phyloP scores from a whole-genome alignment of 2,797 vertebrate species.

The Anguilla megastoma region DNA sequence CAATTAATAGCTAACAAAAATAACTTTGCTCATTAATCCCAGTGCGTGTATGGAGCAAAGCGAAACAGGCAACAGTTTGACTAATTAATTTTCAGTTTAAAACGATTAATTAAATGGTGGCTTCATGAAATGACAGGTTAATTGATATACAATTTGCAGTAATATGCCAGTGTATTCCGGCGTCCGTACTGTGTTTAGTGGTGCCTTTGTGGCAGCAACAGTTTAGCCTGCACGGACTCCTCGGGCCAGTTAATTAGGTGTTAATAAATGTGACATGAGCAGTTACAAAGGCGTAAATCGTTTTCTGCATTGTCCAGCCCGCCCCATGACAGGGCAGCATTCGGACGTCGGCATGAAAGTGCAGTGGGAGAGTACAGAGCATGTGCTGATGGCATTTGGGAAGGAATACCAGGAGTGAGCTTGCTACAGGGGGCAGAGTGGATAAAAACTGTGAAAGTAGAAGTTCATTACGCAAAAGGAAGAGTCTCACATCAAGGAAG shows the following conservation, averaged over 20 bases:
- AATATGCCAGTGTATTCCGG: background rate
- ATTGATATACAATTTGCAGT: background rate
- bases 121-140: background rate
- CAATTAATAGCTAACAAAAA: background rate
- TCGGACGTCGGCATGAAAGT: background rate
- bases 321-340: background rate
- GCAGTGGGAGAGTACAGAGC: background rate
- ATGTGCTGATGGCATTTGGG: background rate
- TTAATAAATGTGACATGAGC: background rate
- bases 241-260: background rate
- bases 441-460: background rate
- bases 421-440: background rate
- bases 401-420: background rate
- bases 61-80: background rate
- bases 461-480: background rate
- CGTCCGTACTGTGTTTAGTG: background rate
- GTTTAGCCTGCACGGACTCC: background rate
- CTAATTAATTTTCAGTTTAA: background rate
- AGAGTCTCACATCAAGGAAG: background rate
- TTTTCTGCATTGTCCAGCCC: background rate
- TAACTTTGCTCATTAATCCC: background rate
- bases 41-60: background rate
- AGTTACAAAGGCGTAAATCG: background rate
- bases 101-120: background rate
- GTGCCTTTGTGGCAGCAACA: background rate